Conservation (phyloP, 2,797 vertebrate genomes). For the Protonibea diacanthus region DNA sequence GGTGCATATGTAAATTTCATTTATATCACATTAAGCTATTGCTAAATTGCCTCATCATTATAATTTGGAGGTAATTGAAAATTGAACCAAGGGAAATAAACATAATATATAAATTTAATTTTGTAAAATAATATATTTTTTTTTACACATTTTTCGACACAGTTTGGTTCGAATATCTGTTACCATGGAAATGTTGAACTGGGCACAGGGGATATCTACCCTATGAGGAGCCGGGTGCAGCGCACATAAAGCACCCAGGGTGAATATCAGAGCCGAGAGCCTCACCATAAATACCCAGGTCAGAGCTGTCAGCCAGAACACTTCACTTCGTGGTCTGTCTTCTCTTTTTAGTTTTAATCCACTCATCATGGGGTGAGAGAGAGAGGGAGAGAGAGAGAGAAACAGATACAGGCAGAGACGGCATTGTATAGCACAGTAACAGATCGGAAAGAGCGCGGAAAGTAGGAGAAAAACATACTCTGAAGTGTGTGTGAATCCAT, state of each 20-base stretch:
- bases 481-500: constrained; percentile 89
- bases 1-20: constrained; percentile 79
- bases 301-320: constrained; percentile 77
- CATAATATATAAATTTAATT: constrained; percentile 30
- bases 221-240: constrained; percentile 53
- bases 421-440: constrained; percentile 58
- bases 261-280: constrained; percentile 68
- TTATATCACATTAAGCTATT: constrained; percentile 70
- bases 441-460: constrained; percentile 63
- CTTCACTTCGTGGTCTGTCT: constrained; percentile 57
- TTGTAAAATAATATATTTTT: constrained; percentile 6
- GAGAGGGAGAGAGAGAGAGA: constrained; percentile 44
- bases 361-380: constrained; percentile 63
- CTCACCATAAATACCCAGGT: constrained; percentile 78
- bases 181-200: constrained; percentile 41
- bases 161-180: constrained; percentile 41
- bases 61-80: constrained; percentile 65
- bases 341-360: constrained; percentile 76
- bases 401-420: constrained; percentile 48
- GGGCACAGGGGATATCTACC: constrained; percentile 38
- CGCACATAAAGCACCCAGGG: constrained; percentile 58
- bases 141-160: background rate
- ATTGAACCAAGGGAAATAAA: constrained; percentile 45
- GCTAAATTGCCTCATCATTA: constrained; percentile 78
- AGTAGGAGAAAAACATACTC: constrained; percentile 75